phyloP scores from a whole-genome alignment of 2,797 vertebrate genomes.

The Potorous gilbertii region DNA sequence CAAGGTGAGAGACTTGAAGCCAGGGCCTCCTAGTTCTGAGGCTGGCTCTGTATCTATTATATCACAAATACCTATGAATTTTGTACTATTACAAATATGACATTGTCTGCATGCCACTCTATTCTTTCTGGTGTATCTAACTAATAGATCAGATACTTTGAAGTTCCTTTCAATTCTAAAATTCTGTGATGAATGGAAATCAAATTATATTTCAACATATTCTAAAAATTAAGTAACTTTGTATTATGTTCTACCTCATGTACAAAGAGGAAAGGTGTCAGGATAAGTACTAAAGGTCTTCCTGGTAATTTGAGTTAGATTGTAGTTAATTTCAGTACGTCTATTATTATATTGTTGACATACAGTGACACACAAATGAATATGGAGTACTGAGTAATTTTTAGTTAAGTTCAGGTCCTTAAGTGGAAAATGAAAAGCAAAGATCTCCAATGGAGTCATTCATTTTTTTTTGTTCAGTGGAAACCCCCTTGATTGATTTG shows the following conservation, averaged over 20 bases:
- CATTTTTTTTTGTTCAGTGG: background rate
- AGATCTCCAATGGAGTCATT: too few species aligned
- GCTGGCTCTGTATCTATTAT: background rate
- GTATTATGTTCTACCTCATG: background rate
- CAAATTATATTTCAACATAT: background rate
- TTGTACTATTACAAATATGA: background rate
- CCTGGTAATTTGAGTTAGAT: background rate
- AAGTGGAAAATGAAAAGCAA: too few species aligned
- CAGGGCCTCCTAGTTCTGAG: background rate
- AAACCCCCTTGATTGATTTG: background rate
- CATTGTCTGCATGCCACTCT: background rate
- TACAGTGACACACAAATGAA: background rate
- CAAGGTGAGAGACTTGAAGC: background rate
- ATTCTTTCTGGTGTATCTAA: background rate
- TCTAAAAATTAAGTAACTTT: background rate
- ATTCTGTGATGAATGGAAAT: background rate
- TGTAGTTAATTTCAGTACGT: background rate
- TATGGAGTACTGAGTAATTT: background rate
- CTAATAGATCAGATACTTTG: background rate
- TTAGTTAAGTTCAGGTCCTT: background rate
- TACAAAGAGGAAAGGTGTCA: background rate
- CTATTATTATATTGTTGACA: background rate
- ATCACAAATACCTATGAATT: background rate
- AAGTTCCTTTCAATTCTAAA: background rate
- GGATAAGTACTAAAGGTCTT: background rate